Evolutionary conservation across 2,888 invertebrate genomes (phyloP), one percentile per base, ranked within the genome.

Genomic region (Heliothis peltigera): DNA sequence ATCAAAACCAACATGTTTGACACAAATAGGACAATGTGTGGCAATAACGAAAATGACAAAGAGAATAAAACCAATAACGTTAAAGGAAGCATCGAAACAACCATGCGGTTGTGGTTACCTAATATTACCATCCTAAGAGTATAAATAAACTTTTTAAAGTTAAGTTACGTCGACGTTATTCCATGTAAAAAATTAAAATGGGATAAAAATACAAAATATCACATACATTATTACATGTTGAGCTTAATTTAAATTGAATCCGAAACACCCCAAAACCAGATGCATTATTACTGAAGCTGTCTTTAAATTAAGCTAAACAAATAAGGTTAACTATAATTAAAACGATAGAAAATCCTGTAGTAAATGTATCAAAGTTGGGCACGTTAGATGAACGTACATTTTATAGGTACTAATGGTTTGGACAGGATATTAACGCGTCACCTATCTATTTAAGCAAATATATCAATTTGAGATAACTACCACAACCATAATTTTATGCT

Each of bases 171-270:
- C 87, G 88, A 86, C 88, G 86, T 87, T 81, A 88, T 79, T 86
- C 86, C 84, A 86, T 85, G 84, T 88, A 87, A 91, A 92, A 88
- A 88, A 84, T 89, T 90, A 92, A 89, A 88, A 78, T 55, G 87
- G 91, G 90, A 86, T 90, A 91, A 92, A 91, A 92, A 91, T 91
- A 92, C 90, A 94, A 94, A 95, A 95, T 95, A 95, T 95, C 95
- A 95, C 95, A 95, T 92, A 95, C 95, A 94, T 92, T 91, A 91
- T 93, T 94, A 93, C 89, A 91, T 91, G 95, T 95, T 93, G 94
- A 95, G 95, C 95, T 95, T 93, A 94, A 95, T 95, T 94, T 92
- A 93, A 94, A 91, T 89, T 77, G 83, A 87, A 88, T 82, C 79
- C 72, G 65, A 81, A 84, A 80, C 85, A 86, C 85, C 88, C 87